These are phyloP conservation scores for Catonia carolina DNA, from an alignment of 2,888 invertebrate species.

Conservation along the genomic window DNA sequence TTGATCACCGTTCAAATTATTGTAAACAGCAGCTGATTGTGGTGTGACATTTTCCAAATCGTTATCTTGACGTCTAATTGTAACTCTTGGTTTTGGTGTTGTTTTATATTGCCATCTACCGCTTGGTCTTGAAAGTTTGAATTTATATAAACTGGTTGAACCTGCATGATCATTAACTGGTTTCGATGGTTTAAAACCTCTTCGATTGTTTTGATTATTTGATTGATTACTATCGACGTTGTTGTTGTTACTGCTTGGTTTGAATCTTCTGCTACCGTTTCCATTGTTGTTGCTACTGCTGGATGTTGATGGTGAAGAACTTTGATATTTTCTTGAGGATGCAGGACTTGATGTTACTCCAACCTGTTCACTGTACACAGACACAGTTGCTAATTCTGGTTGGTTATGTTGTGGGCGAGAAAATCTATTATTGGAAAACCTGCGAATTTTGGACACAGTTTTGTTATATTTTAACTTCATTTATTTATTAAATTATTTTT, in stretches of 20 bases:
- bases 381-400: constrained; percentile 56
- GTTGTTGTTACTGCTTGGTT: constrained; percentile 28
- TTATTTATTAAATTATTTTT: no score
- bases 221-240: constrained; percentile 25
- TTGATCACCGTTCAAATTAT: neutral
- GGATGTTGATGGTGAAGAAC: constrained; percentile 25
- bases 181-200: constrained; percentile 32
- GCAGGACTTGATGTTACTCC: constrained; percentile 42
- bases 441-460: no score
- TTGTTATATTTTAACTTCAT: no score
- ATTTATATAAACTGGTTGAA: constrained; percentile 66
- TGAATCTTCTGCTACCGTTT: constrained; percentile 39
- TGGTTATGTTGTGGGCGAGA: neutral
- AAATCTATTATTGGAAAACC: no score
- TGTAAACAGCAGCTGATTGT: constrained; percentile 10
- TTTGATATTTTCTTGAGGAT: constrained; percentile 11
- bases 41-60: constrained; percentile 37
- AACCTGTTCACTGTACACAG: constrained; percentile 56
- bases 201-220: constrained; percentile 22
- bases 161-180: constrained; percentile 34
- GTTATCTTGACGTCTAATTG: constrained; percentile 62
- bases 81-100: constrained; percentile 77
- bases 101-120: constrained; percentile 90
- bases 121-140: constrained; percentile 72
- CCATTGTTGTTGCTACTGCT: constrained; percentile 37